These are phyloP conservation scores for Xestia xanthographa DNA, from an alignment of 2,888 invertebrate genomes.

Conservation along the genomic window DNA sequence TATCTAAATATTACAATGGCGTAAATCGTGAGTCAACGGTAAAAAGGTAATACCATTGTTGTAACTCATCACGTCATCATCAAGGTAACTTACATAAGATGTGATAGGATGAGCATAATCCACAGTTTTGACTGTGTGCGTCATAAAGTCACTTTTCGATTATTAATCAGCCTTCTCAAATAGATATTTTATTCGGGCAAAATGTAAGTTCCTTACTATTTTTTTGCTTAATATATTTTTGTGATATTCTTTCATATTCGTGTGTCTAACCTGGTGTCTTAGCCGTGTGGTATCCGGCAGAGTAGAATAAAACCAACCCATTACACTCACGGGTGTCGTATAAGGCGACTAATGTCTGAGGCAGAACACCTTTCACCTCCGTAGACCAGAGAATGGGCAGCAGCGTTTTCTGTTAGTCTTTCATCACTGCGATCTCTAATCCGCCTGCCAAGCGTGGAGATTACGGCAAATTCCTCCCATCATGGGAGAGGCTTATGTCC, in stretches of 20 bases:
- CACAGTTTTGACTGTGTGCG: not conserved
- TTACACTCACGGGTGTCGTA: no score
- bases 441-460: no score
- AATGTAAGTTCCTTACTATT: not conserved
- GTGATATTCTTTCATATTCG: not conserved
- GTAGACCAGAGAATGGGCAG: no score
- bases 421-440: no score
- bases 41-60: not conserved
- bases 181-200: not conserved
- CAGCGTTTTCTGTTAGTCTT: no score
- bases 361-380: no score
- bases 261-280: no score
- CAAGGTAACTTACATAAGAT: not conserved
- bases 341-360: no score
- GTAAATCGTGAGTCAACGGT: slow-evolving; percentile 9
- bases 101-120: not conserved
- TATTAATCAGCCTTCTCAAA: not conserved
- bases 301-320: no score
- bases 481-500: no score
- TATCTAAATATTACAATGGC: not conserved
- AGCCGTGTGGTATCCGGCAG: no score
- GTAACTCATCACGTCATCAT: not conserved
- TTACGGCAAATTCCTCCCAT: no score
- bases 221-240: not conserved
- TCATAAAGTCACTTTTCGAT: not conserved